Evolutionary conservation across 2,797 vertebrate species (phyloP), one percentile per base, ranked within the genome.

Genomic region (Melanogrammus aeglefinus): DNA sequence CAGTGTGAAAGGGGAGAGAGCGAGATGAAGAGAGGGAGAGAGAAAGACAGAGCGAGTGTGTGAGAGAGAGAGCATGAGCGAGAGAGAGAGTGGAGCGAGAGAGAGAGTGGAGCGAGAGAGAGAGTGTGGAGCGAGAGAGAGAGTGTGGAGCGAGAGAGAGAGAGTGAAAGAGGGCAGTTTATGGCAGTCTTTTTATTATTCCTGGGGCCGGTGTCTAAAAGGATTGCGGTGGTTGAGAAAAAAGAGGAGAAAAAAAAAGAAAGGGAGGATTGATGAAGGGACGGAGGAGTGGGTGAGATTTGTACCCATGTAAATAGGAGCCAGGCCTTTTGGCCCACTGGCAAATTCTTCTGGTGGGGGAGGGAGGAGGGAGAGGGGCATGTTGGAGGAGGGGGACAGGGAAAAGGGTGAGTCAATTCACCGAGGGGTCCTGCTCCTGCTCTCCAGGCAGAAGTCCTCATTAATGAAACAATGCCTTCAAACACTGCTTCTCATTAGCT

Each of bases 181-280:
- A 91, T 90, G 77, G 87, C 85, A 76, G 72, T 77, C 79, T 86
- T 88, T 88, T 89, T 90, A 90, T 91, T 82, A 90, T 90, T 88
- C 82, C 81, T 80, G 16, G 81, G 79, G 86, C 83, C 79, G 79
- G 79, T 83, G 84, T 86, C 85, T 90, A 91, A 92, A 93, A 89
- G 87, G 87, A 89, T 90, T 90, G 84, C 81, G 74, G 74, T 71
- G 70, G 78, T 75, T 80, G 13, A 44, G 80, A 77, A 82, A 80
- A 83, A 76, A 76, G 73, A 79, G 81, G 78, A 78, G 77, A 78
- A 31, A 84, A 78, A 39, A 80, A 80, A 73, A 78, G 73, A 80
- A 73, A 78, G 73, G 24, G 14, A n/a, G 21, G n/a, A 41, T 35
- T 21, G 35, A 44, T 36, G n/a, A 35, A 38, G 35, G 35, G 13